A percentile compares a stretch with the other conserved stretches of the same genome.
phyloP scores from a whole-genome alignment of 2,113 vertebrate species.

The Xiphias gladius region DNA sequence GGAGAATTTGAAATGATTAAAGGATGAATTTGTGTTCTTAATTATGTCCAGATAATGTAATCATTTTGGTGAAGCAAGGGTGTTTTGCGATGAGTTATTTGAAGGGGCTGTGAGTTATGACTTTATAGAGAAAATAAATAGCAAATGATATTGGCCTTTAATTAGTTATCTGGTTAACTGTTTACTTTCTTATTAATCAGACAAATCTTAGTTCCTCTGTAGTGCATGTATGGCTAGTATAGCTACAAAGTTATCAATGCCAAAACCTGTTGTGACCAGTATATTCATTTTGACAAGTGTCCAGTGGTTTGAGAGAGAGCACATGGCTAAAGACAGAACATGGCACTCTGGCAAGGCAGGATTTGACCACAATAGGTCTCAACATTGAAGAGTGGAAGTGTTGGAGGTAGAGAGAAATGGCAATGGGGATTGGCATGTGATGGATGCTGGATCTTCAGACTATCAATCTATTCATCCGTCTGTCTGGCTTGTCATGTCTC shows the following conservation, averaged over 20 bases:
- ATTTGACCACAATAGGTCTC: constrained; percentile 33
- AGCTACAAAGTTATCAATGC: constrained; percentile 22
- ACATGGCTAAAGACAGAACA: constrained; percentile 67
- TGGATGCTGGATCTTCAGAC: constrained; percentile 74
- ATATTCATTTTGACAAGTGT: constrained; percentile 46
- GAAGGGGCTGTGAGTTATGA: not conserved
- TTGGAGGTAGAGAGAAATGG: constrained; percentile 35
- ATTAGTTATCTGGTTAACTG: not conserved
- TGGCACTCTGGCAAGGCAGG: constrained; percentile 38
- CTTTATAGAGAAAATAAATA: not conserved
- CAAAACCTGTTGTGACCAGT: constrained; percentile 19
- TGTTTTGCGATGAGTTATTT: constrained; percentile 32
- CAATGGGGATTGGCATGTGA: constrained; percentile 65
- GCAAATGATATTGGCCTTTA: not conserved
- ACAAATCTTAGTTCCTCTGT: not conserved
- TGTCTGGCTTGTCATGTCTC: constrained; percentile 67
- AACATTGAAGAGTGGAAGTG: constrained; percentile 11
- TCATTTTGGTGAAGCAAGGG: constrained; percentile 40
- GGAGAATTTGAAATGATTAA: constrained; percentile 47
- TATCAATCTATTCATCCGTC: constrained; percentile 69
- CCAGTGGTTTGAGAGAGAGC: constrained; percentile 61
- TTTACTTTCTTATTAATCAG: constrained; percentile 5
- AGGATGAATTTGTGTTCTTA: constrained; percentile 51
- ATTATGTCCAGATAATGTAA: constrained; percentile 62
- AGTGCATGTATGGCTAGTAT: no score